These are phyloP conservation scores for Aphelenchoides bicaudatus DNA, from an alignment of 2,888 invertebrate species.

Conservation along the genomic window DNA sequence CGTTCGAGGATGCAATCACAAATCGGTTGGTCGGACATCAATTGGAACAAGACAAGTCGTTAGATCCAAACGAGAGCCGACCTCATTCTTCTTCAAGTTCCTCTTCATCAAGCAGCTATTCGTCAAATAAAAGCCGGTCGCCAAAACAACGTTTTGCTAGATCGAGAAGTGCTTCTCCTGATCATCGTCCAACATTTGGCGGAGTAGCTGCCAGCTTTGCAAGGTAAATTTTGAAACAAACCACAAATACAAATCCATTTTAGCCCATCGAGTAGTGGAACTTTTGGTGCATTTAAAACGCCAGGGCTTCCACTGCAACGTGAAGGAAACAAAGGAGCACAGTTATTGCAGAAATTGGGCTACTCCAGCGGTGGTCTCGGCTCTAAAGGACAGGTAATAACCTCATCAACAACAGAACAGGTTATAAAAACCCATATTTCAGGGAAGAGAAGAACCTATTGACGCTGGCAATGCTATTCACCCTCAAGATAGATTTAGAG, in stretches of 20 bases:
- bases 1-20: conserved; percentile 40
- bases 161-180: neutral
- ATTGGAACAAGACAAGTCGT: neutral
- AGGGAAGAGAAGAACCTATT: conserved; percentile 61
- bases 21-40: conserved; percentile 1
- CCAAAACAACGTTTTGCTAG: neutral
- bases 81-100: conserved; percentile 21
- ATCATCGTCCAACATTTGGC: too few relatives aligned
- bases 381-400: conserved; percentile 69
- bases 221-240: too few relatives aligned
- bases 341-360: conserved; percentile 91
- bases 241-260: too few relatives aligned
- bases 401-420: conserved; percentile 69
- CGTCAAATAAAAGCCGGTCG: conserved; percentile 11
- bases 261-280: too few relatives aligned
- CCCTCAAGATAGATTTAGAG: conserved; percentile 86
- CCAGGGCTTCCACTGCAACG: neutral
- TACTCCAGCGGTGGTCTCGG: conserved; percentile 94
- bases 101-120: conserved; percentile 15
- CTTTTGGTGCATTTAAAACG: neutral
- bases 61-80: neutral
- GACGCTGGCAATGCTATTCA: conserved; percentile 84
- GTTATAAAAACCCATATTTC: neutral
- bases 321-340: conserved; percentile 85
- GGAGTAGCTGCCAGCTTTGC: too few relatives aligned